Percentiles rank a stretch among this genome's conserved stretches.
phyloP scores from a whole-genome alignment of 2,888 invertebrate genomes.

The Mimas tiliae region DNA sequence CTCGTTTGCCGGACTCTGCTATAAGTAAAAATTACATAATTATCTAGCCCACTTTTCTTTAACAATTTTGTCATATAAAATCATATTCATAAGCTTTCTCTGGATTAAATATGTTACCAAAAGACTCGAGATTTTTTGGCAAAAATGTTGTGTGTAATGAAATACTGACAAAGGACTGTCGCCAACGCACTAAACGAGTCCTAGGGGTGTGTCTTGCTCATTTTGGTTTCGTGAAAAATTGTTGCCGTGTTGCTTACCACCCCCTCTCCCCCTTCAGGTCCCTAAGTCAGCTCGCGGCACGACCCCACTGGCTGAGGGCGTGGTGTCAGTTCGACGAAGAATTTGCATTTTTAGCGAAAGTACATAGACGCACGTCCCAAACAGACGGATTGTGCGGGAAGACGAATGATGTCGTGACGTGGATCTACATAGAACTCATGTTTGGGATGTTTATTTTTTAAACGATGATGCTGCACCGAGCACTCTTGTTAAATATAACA shows the following conservation, averaged over 20 bases:
- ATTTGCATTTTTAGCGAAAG: slow-evolving; percentile 83
- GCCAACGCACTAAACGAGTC: slow-evolving; percentile 57
- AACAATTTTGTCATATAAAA: too few relatives aligned
- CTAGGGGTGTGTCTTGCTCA: slow-evolving; percentile 74
- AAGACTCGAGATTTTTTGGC: slow-evolving; percentile 42
- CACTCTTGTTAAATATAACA: background rate
- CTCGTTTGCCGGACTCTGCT: too few relatives aligned
- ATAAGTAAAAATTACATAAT: too few relatives aligned
- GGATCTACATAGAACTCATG: slow-evolving; percentile 49
- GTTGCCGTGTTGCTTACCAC: slow-evolving; percentile 48
- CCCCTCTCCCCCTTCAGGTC: slow-evolving; percentile 53
- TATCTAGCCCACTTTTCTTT: too few relatives aligned
- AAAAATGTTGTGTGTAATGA: slow-evolving; percentile 49
- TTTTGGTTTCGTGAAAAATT: slow-evolving; percentile 81
- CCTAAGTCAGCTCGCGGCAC: slow-evolving; percentile 58
- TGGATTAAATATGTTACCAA: slow-evolving; percentile 27
- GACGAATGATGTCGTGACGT: slow-evolving; percentile 73
- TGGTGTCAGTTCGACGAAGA: slow-evolving; percentile 71
- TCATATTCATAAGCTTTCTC: background rate
- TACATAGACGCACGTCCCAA: slow-evolving; percentile 73
- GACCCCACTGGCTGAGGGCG: slow-evolving; percentile 64
- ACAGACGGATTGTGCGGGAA: slow-evolving; percentile 73
- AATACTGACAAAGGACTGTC: slow-evolving; percentile 56
- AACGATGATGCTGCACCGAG: slow-evolving; percentile 10
- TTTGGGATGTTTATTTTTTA: slow-evolving; percentile 43